These are phyloP conservation scores for Ormyrus labotus DNA, from an alignment of 2,888 invertebrate genomes.

Conservation along the genomic window DNA sequence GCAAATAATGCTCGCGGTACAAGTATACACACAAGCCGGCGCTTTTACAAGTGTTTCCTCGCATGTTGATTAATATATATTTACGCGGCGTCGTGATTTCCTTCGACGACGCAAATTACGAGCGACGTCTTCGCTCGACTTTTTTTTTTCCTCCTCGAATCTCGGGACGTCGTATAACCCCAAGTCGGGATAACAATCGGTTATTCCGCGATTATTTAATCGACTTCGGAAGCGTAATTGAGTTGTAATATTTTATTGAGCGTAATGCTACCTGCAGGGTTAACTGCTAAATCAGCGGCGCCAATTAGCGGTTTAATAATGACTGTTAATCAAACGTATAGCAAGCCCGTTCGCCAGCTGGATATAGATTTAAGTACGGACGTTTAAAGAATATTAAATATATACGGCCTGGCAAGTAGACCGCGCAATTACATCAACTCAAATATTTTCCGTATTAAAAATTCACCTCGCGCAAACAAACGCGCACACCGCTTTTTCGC, in stretches of 20 bases:
- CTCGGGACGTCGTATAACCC: no score
- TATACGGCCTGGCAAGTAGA: no score
- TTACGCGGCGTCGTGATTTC: slow-evolving; percentile 11
- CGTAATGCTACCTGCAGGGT: neutral
- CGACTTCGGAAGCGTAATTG: neutral
- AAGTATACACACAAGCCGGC: no score
- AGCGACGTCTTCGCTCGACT: no score
- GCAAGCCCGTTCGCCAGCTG: neutral
- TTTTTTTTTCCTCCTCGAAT: no score
- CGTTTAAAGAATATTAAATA: no score
- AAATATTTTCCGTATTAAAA: no score
- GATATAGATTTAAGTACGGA: no score
- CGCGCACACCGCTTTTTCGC: no score
- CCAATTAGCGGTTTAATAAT: slow-evolving; percentile 28
- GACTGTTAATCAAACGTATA: slow-evolving; percentile 7
- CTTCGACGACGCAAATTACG: neutral
- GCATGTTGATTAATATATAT: slow-evolving; percentile 5
- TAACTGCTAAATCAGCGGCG: slow-evolving; percentile 11
- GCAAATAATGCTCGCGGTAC: slow-evolving; percentile 27
- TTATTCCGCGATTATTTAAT: neutral
- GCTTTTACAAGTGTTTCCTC: neutral
- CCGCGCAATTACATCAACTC: no score
- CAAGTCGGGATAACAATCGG: neutral
- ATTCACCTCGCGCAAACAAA: no score
- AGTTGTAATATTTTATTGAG: neutral